phyloP scores from a whole-genome alignment of 2,797 vertebrate species.

The Anas flavirostris region DNA sequence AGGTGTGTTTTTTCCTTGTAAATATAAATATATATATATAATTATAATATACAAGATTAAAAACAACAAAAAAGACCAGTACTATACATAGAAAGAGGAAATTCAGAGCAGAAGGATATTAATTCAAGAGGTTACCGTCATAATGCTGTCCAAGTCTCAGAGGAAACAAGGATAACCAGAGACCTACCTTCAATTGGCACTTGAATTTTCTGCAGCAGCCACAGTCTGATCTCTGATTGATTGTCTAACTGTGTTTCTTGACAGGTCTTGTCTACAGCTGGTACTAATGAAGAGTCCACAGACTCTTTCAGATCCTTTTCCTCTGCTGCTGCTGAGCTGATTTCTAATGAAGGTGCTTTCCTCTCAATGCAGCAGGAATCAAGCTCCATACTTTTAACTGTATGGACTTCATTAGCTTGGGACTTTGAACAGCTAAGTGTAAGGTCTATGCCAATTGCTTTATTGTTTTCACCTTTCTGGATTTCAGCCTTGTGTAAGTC shows the following conservation, averaged over 20 bases:
- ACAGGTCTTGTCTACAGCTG: conserved; percentile 72
- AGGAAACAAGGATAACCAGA: conserved; percentile 44
- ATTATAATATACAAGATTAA: not conserved
- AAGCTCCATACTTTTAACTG: conserved; percentile 57
- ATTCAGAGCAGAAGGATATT: not conserved
- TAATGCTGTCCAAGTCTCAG: conserved; percentile 33
- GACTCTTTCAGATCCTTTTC: conserved; percentile 69
- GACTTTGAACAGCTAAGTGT: conserved; percentile 76
- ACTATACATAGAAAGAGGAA: not conserved
- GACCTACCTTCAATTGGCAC: conserved; percentile 93
- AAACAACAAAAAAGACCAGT: not conserved
- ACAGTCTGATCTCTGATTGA: conserved; percentile 91
- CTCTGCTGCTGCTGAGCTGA: conserved; percentile 59
- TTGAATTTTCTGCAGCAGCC: conserved; percentile 94
- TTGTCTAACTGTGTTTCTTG: conserved; percentile 80
- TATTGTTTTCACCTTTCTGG: conserved; percentile 61
- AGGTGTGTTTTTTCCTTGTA: not conserved
- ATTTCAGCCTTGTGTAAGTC: conserved; percentile 66
- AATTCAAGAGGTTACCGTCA: not conserved
- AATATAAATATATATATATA: not conserved
- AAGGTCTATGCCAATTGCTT: conserved; percentile 75
- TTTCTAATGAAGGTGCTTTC: conserved; percentile 57
- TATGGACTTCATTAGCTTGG: conserved; percentile 44
- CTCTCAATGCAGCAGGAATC: conserved; percentile 67
- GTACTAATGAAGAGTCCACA: conserved; percentile 69